Evolutionary conservation across 30 jellyfish, hydroid and myxozoan genomes (phyloP).

Genomic region (Phacellophora camtschatica): DNA sequence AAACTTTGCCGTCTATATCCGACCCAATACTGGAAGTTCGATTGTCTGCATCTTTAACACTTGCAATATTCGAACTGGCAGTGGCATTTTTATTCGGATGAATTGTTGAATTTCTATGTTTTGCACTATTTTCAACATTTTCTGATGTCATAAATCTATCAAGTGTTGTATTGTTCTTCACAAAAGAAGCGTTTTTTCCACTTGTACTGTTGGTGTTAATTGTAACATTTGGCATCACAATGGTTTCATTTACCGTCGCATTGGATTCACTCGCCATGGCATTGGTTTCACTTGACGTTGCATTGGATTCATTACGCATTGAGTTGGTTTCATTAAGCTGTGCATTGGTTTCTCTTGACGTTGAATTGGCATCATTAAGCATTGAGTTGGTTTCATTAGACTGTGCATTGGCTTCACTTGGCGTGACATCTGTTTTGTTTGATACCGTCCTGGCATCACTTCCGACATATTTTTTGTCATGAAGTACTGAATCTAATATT

Average conservation of each 20-base stretch:
- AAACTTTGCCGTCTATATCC: background rate
- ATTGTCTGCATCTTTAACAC: background rate
- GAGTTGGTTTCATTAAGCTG: no score
- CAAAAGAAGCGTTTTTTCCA: background rate
- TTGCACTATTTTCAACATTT: background rate
- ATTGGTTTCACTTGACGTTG: background rate
- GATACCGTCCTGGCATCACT: background rate
- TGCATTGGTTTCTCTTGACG: background rate
- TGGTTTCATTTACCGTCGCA: background rate
- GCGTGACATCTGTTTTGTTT: background rate
- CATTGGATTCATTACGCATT: background rate
- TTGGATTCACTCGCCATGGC: background rate
- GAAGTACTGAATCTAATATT: constrained; percentile 2
- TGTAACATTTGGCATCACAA: background rate
- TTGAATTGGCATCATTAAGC: background rate
- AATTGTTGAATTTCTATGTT: background rate
- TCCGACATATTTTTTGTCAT: background rate
- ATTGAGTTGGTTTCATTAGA: background rate
- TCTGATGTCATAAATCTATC: background rate
- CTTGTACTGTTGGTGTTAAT: background rate
- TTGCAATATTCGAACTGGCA: background rate
- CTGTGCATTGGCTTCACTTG: constrained; percentile 3
- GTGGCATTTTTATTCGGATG: background rate
- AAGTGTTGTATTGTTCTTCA: background rate
- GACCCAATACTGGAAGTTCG: background rate